phyloP scores from a whole-genome alignment of 1,140 invertebrate species.

The Saccostrea echinata region DNA sequence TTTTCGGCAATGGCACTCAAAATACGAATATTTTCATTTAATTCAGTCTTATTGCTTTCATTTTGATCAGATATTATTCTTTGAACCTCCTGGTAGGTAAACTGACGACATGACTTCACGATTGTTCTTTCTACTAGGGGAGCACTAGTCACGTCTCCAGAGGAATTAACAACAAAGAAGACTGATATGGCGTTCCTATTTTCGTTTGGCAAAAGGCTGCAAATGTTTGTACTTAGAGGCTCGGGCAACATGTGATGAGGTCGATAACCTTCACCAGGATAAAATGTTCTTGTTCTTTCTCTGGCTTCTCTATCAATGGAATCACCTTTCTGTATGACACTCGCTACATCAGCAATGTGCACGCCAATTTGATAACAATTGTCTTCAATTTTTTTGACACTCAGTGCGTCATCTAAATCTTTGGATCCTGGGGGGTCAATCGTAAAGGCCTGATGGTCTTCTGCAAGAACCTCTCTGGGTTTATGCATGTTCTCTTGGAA shows the following conservation, averaged over 20 bases:
- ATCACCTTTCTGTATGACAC: conserved; percentile 64
- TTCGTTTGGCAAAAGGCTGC: conserved; percentile 75
- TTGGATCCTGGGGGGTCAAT: conserved; percentile 98
- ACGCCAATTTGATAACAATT: conserved; percentile 64
- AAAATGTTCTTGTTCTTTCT: conserved; percentile 70
- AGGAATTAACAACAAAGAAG: conserved; percentile 57
- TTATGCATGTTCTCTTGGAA: background rate
- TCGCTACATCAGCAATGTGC: conserved; percentile 77
- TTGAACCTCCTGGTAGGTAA: conserved; percentile 65
- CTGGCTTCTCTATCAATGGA: conserved; percentile 72
- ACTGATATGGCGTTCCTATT: conserved; percentile 70
- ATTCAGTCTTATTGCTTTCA: conserved; percentile 4
- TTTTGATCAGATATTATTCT: conserved; percentile 53
- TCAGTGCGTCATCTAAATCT: conserved; percentile 98
- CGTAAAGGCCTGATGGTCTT: conserved; percentile 86
- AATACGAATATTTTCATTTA: background rate
- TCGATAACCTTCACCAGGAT: conserved; percentile 63
- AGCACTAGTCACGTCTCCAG: conserved; percentile 55
- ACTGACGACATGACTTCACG: conserved; percentile 55
- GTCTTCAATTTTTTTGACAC: conserved; percentile 79
- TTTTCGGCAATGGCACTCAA: background rate
- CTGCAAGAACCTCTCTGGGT: conserved; percentile 81
- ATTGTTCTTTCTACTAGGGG: conserved; percentile 54
- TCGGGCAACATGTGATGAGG: conserved; percentile 78
- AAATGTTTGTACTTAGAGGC: conserved; percentile 76